These are phyloP conservation scores for Oryzias curvinotus DNA, from an alignment of 2,113 vertebrate species.

Conservation along the genomic window DNA sequence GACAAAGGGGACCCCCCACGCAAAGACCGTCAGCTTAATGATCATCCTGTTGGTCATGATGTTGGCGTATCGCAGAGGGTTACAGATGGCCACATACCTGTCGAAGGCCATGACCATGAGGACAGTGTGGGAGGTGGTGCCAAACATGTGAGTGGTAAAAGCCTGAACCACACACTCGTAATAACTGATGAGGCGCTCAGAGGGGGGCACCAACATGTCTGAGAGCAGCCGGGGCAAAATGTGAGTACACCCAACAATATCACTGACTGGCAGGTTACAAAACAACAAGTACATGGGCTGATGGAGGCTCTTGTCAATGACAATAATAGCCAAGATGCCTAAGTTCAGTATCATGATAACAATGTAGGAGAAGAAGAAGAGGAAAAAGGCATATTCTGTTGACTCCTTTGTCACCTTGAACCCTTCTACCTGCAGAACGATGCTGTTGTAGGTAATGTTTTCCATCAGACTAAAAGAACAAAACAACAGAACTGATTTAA, in stretches of 20 bases:
- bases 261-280: constrained; percentile 9
- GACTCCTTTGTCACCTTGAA: neutral
- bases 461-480: constrained; percentile 4
- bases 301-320: constrained; percentile 4
- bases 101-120: constrained; percentile 18
- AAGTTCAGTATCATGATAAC: neutral
- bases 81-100: constrained; percentile 15
- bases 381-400: neutral
- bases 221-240: constrained; percentile 1
- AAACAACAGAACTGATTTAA: neutral
- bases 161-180: constrained; percentile 11
- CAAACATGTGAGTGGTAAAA: neutral
- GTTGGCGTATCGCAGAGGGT: constrained; percentile 1
- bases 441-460: constrained; percentile 7
- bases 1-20: neutral
- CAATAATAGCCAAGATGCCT: neutral
- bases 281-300: constrained; percentile 13
- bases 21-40: constrained; percentile 27
- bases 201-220: neutral
- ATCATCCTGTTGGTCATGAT: constrained; percentile 35
- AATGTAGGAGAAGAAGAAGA: neutral
- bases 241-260: neutral
- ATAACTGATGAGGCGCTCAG: neutral
- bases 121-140: neutral
- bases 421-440: constrained; percentile 1